Percentiles rank a stretch among this genome's conserved stretches.
phyloP scores from a whole-genome alignment of 2,888 invertebrate species.

The Hirtodrosophila trivittata region DNA sequence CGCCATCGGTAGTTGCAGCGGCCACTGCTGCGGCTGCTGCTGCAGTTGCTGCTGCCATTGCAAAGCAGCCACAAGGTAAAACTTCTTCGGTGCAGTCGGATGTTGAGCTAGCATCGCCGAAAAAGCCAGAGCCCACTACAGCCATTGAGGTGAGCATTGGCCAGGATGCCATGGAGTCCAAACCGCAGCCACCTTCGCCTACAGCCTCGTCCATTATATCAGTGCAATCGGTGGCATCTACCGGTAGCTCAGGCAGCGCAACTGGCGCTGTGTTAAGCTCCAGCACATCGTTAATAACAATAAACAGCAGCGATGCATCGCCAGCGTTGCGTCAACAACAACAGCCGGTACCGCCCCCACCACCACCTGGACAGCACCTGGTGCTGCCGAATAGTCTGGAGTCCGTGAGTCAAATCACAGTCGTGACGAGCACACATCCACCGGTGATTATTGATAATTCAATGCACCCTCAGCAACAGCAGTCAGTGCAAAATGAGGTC shows the following conservation, averaged over 20 bases:
- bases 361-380: slow-evolving; percentile 78
- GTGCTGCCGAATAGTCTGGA: slow-evolving; percentile 90
- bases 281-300: slow-evolving; percentile 83
- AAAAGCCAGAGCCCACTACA: slow-evolving; percentile 50
- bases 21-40: slow-evolving; percentile 86
- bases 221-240: slow-evolving; percentile 71
- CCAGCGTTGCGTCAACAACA: slow-evolving; percentile 66
- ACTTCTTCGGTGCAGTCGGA: slow-evolving; percentile 5
- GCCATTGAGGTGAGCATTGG: slow-evolving; percentile 72
- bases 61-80: slow-evolving; percentile 15
- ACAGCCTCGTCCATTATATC: slow-evolving; percentile 78
- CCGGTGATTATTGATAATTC: slow-evolving; percentile 89
- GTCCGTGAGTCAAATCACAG: slow-evolving; percentile 91
- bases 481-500: slow-evolving; percentile 86
- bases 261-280: slow-evolving; percentile 73
- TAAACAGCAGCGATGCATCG: slow-evolving; percentile 82
- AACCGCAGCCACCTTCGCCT: slow-evolving; percentile 77
- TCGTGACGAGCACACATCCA: slow-evolving; percentile 92
- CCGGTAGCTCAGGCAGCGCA: slow-evolving; percentile 50
- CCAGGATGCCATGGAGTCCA: slow-evolving; percentile 58
- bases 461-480: slow-evolving; percentile 18
- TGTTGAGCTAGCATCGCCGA: slow-evolving; percentile 24
- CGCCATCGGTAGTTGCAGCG: slow-evolving; percentile 69
- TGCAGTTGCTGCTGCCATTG: slow-evolving; percentile 53
- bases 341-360: slow-evolving; percentile 59